A percentile compares a stretch with the other conserved stretches of the same genome.
These are phyloP conservation scores for Enteromius argenteus DNA, from an alignment of 2,797 vertebrate species.

Conservation along the genomic window DNA sequence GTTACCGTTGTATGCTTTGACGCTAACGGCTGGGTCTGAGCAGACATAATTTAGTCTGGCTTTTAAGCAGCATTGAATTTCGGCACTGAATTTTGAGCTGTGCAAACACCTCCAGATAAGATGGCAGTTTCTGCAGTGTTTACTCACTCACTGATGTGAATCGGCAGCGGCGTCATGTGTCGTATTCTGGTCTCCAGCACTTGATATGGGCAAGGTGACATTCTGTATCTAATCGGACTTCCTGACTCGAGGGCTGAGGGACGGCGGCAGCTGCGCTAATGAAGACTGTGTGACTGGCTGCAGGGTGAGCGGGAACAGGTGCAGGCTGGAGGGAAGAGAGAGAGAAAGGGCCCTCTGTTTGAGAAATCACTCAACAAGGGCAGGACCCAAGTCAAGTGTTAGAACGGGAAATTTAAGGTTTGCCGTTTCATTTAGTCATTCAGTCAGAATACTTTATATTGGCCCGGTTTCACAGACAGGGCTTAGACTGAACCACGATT, in stretches of 20 bases:
- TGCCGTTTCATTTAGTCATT: neutral
- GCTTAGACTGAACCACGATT: too few relatives aligned
- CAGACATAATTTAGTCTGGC: neutral
- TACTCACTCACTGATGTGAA: slow-evolving; percentile 16
- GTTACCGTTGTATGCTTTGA: neutral
- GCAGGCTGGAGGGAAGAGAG: slow-evolving; percentile 7
- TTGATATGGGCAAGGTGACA: slow-evolving; percentile 51
- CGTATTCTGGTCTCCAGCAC: slow-evolving; percentile 20
- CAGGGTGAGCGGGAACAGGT: slow-evolving; percentile 39
- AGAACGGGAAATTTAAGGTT: neutral
- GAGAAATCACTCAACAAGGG: neutral
- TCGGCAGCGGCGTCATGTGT: slow-evolving; percentile 1
- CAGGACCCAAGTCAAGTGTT: neutral
- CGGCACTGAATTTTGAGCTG: neutral
- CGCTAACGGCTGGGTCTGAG: neutral
- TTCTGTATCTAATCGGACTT: slow-evolving; percentile 41
- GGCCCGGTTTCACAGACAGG: too few relatives aligned
- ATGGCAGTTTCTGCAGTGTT: neutral
- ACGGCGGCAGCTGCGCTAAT: slow-evolving; percentile 37
- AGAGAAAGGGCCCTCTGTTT: slow-evolving; percentile 41
- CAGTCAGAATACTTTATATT: neutral
- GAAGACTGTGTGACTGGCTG: slow-evolving; percentile 28
- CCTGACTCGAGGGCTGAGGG: slow-evolving; percentile 25
- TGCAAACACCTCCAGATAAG: slow-evolving; percentile 4
- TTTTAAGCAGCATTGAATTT: neutral